These are phyloP conservation scores for Danio choprae DNA, from an alignment of 2,797 vertebrate species.

Conservation along the genomic window DNA sequence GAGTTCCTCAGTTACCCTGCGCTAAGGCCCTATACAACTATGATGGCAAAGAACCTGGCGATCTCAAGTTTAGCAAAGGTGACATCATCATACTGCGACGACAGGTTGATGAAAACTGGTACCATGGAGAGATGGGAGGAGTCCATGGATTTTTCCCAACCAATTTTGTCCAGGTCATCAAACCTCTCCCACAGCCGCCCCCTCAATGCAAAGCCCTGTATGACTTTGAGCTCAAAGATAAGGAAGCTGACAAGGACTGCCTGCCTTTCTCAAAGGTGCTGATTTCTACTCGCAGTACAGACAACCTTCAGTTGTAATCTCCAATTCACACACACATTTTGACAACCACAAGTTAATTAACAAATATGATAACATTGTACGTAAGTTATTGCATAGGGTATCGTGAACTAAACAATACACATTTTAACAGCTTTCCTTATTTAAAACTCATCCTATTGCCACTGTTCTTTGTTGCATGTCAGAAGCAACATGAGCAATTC, in stretches of 20 bases:
- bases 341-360: no score
- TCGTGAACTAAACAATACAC: neutral
- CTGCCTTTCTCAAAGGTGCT: slow-evolving; percentile 95
- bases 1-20: slow-evolving; percentile 94
- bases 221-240: slow-evolving; percentile 99
- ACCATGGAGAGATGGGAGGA: slow-evolving; percentile 94
- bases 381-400: neutral
- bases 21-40: slow-evolving; percentile 99
- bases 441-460: neutral
- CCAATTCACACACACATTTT: neutral
- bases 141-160: slow-evolving; percentile 98
- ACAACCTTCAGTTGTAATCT: neutral
- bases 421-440: neutral
- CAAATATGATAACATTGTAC: neutral
- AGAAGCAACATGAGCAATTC: neutral
- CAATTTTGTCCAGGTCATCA: slow-evolving; percentile 98
- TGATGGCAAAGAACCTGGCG: slow-evolving; percentile 95
- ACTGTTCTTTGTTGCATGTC: neutral
- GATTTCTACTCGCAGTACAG: neutral
- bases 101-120: slow-evolving; percentile 99
- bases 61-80: slow-evolving; percentile 97
- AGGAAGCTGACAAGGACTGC: slow-evolving; percentile 99
- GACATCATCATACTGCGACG: slow-evolving; percentile 97
- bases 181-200: slow-evolving; percentile 94
- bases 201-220: slow-evolving; percentile 99